A percentile compares a stretch with the other conserved stretches of the same genome.
These are phyloP conservation scores for Urosaurus nigricauda DNA, from an alignment of 2,797 vertebrate species.

Conservation along the genomic window DNA sequence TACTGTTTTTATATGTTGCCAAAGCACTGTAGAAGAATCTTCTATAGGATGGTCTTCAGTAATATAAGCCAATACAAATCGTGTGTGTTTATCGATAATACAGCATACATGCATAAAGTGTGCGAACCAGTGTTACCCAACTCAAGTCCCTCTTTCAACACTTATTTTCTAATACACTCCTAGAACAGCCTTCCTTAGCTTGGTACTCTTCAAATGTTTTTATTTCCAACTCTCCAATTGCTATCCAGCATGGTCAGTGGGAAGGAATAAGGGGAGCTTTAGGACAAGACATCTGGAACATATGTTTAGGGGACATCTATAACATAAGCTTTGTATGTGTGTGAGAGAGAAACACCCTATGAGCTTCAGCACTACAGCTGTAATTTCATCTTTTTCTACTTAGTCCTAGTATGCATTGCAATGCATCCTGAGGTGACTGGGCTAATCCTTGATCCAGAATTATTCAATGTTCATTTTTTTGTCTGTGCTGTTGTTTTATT, in stretches of 20 bases:
- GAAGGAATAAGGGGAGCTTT: background rate
- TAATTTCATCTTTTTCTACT: background rate
- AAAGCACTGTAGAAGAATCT: no score
- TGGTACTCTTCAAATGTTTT: no score
- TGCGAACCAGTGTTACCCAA: background rate
- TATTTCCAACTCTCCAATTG: no score
- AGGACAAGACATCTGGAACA: background rate
- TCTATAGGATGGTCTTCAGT: no score
- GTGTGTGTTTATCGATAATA: background rate
- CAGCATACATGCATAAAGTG: background rate
- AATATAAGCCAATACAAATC: no score
- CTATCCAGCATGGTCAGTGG: no score
- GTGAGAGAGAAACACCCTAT: background rate
- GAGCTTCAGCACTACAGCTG: background rate
- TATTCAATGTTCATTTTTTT: background rate
- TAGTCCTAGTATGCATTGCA: no score
- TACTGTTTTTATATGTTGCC: no score
- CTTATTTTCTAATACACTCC: no score
- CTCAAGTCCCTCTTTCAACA: background rate
- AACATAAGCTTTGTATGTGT: background rate
- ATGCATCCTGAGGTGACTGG: background rate
- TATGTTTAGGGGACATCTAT: background rate
- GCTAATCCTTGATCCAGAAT: background rate
- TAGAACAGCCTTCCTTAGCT: no score
- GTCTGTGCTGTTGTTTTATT: background rate